Base-by-base conservation (phyloP, 2,888 invertebrate genomes). In the Galeopsomyia nigrocyanea region DNA sequence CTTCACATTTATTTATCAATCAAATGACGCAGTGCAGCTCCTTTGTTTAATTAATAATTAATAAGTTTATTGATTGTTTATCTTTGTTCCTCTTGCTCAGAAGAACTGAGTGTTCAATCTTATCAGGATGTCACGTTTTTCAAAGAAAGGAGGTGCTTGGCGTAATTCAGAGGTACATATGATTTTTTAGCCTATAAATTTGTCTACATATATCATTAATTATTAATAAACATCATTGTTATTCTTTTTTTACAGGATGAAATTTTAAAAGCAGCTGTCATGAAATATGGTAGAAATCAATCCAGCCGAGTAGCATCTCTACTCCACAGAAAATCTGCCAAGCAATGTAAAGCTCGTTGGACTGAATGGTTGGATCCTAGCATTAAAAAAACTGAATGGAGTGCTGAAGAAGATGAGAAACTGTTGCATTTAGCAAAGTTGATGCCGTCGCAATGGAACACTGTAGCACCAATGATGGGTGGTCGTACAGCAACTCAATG, bases 241-340 rank as follows among this genome's bases (percentile, higher is more conserved):
- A 61, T 58, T 63, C 39, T 74, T 47, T 51, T 13, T 69, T 74
- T 78, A 68, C 65, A 98, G 98, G 99, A 99, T 98, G 99, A 99
- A 90, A 99, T 99, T 83, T 92, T 99, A 73, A 99, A 99, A 90
- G 99, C 99, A 73, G 99, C 99, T 86, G 99, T 99, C 73, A 99
- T 99, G 99, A 99, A 99, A 94, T 99, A 99, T 94, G 99, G 99
- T 80, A 99, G 99, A 90, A 99, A 99, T 86, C 99, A 99, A 86
- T 99, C 99, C 99, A 97, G 98, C 68, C 94, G 99, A 83, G 99
- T 99, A 86, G 99, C 99, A 39, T 99, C 99, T 0, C 87, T 99
- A 72, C 89, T 99, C 39, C 99, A 99, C 86, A 91, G 99, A 81
- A 99, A 99, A 87, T 98, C 99, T 0, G 98, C 99, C 0, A 99